Percentiles rank a stretch among this genome's conserved stretches.
phyloP scores from a whole-genome alignment of 2,113 vertebrate species.

The Bungarus multicinctus region DNA sequence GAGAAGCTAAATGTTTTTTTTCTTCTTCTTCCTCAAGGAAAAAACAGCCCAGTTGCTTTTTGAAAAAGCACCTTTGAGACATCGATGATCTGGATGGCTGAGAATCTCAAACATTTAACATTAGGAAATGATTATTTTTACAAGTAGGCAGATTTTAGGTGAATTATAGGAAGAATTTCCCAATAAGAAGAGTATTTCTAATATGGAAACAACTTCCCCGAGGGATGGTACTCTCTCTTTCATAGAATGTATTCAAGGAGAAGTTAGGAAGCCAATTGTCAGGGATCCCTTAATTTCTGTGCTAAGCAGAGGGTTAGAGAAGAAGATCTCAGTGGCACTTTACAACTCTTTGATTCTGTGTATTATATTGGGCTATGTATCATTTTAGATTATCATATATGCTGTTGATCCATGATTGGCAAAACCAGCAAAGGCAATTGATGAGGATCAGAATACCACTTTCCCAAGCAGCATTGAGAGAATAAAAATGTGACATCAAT shows the following conservation, averaged over 20 bases:
- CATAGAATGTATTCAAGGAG: neutral
- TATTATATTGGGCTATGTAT: neutral
- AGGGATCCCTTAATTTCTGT: neutral
- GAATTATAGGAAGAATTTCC: neutral
- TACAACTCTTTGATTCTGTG: neutral
- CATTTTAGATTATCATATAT: neutral
- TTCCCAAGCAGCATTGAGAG: neutral
- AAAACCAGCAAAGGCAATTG: neutral
- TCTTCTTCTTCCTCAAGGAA: neutral
- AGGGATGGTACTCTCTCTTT: neutral
- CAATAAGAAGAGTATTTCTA: neutral
- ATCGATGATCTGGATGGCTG: neutral
- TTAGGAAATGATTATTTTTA: neutral
- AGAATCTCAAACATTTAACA: neutral
- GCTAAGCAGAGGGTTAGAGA: neutral
- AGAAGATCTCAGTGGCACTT: neutral
- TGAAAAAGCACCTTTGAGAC: neutral
- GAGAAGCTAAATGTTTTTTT: neutral
- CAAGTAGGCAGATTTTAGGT: neutral
- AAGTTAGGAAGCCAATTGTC: neutral
- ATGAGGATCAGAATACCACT: neutral
- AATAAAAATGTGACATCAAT: neutral
- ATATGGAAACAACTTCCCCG: neutral
- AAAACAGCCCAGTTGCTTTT: neutral
- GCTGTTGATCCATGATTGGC: neutral